phyloP scores from a whole-genome alignment of 30 jellyfish, hydroid and myxozoan genomes.

The Aurelia aurita region DNA sequence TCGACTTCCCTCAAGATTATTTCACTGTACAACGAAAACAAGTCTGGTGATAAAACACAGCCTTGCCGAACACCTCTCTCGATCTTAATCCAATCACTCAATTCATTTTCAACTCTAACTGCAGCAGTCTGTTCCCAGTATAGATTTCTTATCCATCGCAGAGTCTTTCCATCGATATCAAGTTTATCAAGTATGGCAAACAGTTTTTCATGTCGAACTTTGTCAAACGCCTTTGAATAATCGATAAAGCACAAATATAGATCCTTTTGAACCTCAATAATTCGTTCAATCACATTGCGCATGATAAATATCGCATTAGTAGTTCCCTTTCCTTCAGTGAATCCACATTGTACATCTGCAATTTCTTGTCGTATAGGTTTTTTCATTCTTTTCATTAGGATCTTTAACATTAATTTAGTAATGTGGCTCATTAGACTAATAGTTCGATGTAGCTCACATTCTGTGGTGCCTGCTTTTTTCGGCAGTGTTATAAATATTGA shows the following conservation, averaged over 20 bases:
- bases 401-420: background rate
- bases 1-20: constrained; percentile 33
- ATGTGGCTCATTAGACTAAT: constrained; percentile 7
- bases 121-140: constrained; percentile 43
- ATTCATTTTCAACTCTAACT: constrained; percentile 25
- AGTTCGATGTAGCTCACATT: constrained; percentile 14
- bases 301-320: constrained; percentile 1
- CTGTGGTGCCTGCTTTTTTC: constrained; percentile 19
- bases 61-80: constrained; percentile 53
- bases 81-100: constrained; percentile 18
- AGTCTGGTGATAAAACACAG: constrained; percentile 44
- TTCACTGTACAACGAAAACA: constrained; percentile 40
- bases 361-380: constrained; percentile 26
- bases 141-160: constrained; percentile 23
- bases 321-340: constrained; percentile 52
- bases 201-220: constrained; percentile 15
- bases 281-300: constrained; percentile 1
- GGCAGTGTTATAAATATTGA: background rate
- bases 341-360: constrained; percentile 42
- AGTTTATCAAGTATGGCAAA: constrained; percentile 4
- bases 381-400: constrained; percentile 1
- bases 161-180: constrained; percentile 17
- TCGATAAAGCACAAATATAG: constrained; percentile 18
- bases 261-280: constrained; percentile 16
- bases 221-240: constrained; percentile 29